phyloP scores from a whole-genome alignment of 2,888 invertebrate species.

The Dryocosmus kuriphilus region DNA sequence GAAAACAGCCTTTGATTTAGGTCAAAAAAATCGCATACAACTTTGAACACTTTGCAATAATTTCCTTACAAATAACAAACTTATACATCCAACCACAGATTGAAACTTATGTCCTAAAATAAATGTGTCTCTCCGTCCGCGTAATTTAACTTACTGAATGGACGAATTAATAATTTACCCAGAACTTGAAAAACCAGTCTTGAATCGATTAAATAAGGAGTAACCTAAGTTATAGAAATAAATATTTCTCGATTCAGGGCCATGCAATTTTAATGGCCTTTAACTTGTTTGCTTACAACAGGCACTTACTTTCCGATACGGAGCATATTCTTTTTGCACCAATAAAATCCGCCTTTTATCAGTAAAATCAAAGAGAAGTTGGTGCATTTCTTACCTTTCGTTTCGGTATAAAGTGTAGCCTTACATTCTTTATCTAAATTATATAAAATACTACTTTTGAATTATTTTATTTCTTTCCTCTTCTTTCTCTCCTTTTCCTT shows the following conservation, averaged over 20 bases:
- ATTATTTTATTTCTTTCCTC: no score
- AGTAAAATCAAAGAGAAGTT: neutral
- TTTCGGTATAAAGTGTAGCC: neutral
- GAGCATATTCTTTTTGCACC: neutral
- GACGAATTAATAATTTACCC: conserved; percentile 32
- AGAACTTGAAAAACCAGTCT: conserved; percentile 33
- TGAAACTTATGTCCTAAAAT: conserved; percentile 13
- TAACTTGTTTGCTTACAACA: conserved; percentile 35
- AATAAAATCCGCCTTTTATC: neutral
- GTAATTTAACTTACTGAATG: conserved; percentile 33
- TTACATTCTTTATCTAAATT: neutral
- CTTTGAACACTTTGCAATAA: neutral
- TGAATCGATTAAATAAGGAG: conserved; percentile 31
- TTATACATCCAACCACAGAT: neutral
- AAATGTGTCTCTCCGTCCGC: neutral
- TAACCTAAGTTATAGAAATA: conserved; percentile 32
- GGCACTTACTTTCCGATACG: conserved; percentile 12
- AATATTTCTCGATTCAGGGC: conserved; percentile 25
- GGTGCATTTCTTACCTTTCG: neutral
- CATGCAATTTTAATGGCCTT: conserved; percentile 16
- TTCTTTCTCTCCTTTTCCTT: no score
- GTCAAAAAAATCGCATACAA: neutral
- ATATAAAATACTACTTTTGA: no score
- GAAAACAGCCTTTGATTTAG: neutral
- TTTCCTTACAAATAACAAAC: neutral